Percentiles rank a stretch among this genome's conserved stretches.
Evolutionary conservation across 23 tunicate genomes (phyloP).

Genomic region (Diplosoma virens): DNA sequence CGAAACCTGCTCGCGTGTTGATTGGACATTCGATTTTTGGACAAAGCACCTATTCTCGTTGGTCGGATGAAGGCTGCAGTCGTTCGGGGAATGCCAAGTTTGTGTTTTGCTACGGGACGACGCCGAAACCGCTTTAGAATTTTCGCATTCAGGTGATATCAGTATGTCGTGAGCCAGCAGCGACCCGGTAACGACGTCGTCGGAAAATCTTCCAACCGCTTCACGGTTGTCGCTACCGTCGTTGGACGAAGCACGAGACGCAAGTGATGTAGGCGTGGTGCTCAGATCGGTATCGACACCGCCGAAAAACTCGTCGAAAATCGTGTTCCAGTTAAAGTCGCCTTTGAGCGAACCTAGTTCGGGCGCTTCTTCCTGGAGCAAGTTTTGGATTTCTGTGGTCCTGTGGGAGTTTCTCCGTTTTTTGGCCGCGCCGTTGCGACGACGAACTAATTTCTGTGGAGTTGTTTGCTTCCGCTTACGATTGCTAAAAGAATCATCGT

Average conservation of each 20-base stretch:
- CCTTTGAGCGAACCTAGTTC: slow-evolving; percentile 93
- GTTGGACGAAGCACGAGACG: neutral
- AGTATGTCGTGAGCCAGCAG: slow-evolving; percentile 4
- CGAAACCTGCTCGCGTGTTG: neutral
- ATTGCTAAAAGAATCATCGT: neutral
- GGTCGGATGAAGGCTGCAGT: neutral
- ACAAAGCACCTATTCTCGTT: too few relatives aligned
- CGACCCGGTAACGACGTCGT: slow-evolving; percentile 19
- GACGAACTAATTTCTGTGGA: slow-evolving; percentile 53
- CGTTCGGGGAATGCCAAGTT: neutral
- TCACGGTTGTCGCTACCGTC: neutral
- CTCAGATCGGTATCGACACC: neutral
- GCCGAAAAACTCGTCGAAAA: slow-evolving; percentile 66
- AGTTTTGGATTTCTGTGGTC: slow-evolving; percentile 6
- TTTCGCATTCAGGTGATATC: neutral
- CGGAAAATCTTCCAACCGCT: neutral
- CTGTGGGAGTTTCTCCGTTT: slow-evolving; percentile 9
- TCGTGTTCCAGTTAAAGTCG: slow-evolving; percentile 74
- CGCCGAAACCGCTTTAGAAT: neutral
- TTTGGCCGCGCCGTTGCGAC: neutral
- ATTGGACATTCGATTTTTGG: too few relatives aligned
- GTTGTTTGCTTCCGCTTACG: slow-evolving; percentile 61
- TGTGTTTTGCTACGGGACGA: neutral
- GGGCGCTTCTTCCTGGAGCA: slow-evolving; percentile 76
- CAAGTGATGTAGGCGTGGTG: slow-evolving; percentile 15